Conservation (phyloP, 2,797 vertebrate genomes). For the Falco columbarius region DNA sequence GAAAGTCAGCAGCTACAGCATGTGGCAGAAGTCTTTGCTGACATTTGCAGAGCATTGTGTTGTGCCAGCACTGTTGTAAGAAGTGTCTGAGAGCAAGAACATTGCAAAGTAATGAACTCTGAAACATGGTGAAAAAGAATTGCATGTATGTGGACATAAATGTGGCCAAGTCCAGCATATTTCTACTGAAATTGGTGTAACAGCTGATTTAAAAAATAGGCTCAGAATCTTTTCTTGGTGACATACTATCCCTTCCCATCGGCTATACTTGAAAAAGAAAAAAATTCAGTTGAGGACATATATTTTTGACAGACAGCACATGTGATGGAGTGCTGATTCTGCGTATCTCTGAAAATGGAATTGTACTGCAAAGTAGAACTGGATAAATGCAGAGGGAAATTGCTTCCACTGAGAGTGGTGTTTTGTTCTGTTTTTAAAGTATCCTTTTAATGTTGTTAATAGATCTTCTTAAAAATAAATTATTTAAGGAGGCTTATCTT, state of each 20-base stretch:
- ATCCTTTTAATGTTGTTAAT: slow-evolving; percentile 35
- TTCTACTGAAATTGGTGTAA: neutral
- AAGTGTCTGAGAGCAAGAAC: neutral
- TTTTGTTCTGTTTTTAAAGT: slow-evolving; percentile 23
- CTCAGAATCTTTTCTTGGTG: neutral
- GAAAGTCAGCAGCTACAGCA: neutral
- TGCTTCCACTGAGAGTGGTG: neutral
- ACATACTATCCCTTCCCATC: neutral
- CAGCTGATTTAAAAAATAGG: neutral
- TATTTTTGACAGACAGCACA: neutral
- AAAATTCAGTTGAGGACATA: neutral
- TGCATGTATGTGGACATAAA: neutral
- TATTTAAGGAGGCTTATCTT: slow-evolving; percentile 56
- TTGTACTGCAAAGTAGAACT: neutral
- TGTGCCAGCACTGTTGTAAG: neutral
- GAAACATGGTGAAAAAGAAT: neutral
- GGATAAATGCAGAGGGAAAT: slow-evolving; percentile 17
- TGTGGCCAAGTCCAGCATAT: neutral
- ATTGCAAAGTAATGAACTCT: neutral
- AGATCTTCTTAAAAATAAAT: slow-evolving; percentile 45
- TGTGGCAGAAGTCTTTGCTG: slow-evolving; percentile 4
- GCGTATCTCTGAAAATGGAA: neutral
- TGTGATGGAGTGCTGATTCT: neutral
- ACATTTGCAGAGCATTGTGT: slow-evolving; percentile 10
- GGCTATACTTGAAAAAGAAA: neutral